These are phyloP conservation scores for Sebastes matsubarae DNA, from an alignment of 2,797 vertebrate genomes.

Conservation along the genomic window DNA sequence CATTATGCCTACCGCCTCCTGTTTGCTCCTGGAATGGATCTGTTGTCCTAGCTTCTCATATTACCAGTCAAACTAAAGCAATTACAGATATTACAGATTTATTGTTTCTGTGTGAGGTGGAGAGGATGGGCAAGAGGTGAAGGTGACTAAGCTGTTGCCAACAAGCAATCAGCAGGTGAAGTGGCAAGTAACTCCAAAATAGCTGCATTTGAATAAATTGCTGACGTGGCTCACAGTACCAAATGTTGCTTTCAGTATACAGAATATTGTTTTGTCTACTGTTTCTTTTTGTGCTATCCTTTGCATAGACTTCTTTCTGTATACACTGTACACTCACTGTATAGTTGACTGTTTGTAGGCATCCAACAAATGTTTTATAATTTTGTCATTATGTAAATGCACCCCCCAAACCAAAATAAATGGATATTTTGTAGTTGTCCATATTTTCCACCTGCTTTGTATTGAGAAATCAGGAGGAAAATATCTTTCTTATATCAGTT, in stretches of 20 bases:
- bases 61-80: slow-evolving; percentile 54
- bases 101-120: slow-evolving; percentile 41
- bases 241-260: neutral
- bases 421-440: neutral
- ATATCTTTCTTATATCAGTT: neutral
- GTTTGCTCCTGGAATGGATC: slow-evolving; percentile 52
- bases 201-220: slow-evolving; percentile 7
- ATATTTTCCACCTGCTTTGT: neutral
- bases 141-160: neutral
- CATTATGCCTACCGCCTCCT: slow-evolving; percentile 49
- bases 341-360: neutral
- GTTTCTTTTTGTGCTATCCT: neutral
- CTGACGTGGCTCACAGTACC: neutral
- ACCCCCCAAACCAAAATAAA: neutral
- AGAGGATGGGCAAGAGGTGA: neutral
- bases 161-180: slow-evolving; percentile 4
- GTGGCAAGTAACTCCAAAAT: neutral
- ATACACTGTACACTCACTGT: neutral
- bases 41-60: slow-evolving; percentile 39
- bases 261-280: neutral
- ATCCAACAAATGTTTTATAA: neutral
- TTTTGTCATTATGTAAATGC: neutral
- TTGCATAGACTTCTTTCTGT: neutral
- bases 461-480: neutral
- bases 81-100: slow-evolving; percentile 50